Conservation (phyloP, 1,140 invertebrate genomes). For the Ceratoteleas bidentatus region DNA sequence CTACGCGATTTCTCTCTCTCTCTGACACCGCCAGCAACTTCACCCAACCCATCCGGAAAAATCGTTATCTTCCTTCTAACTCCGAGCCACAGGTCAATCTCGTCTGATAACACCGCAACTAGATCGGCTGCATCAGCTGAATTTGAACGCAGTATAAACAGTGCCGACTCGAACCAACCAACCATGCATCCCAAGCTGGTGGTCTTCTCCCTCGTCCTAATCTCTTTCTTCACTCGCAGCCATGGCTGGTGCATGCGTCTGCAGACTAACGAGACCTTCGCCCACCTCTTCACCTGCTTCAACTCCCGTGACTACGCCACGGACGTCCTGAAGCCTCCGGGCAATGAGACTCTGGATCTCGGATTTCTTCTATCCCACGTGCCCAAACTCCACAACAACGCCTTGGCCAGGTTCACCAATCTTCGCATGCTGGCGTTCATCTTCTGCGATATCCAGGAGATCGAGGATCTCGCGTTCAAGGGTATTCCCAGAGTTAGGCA, state of each 20-base stretch:
- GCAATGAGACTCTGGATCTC: constrained; percentile 1
- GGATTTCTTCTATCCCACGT: constrained; percentile 1
- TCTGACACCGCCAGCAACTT: background rate
- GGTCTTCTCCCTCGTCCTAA: background rate
- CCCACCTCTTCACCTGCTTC: constrained; percentile 9
- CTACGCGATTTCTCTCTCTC: no score
- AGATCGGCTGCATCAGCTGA: constrained; percentile 2
- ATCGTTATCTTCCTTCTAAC: constrained; percentile 2
- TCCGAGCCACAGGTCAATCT: background rate
- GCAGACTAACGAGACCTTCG: constrained; percentile 8
- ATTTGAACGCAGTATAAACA: constrained; percentile 13
- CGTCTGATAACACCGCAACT: constrained; percentile 2
- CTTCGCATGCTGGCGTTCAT: background rate
- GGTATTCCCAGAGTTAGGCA: background rate
- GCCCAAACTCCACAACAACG: constrained; percentile 15
- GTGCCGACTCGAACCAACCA: constrained; percentile 10
- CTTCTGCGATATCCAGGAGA: constrained; percentile 1
- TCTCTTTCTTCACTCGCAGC: background rate
- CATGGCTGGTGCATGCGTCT: constrained; percentile 32
- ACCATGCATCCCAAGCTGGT: constrained; percentile 4
- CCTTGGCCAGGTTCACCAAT: no score
- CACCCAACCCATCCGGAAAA: background rate
- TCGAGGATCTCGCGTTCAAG: constrained; percentile 38
- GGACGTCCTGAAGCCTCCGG: constrained; percentile 20
- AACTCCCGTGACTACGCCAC: background rate